A percentile compares a stretch with the other conserved stretches of the same genome.
phyloP scores from a whole-genome alignment of 2,888 invertebrate genomes.

The Seladonia tumulorum region DNA sequence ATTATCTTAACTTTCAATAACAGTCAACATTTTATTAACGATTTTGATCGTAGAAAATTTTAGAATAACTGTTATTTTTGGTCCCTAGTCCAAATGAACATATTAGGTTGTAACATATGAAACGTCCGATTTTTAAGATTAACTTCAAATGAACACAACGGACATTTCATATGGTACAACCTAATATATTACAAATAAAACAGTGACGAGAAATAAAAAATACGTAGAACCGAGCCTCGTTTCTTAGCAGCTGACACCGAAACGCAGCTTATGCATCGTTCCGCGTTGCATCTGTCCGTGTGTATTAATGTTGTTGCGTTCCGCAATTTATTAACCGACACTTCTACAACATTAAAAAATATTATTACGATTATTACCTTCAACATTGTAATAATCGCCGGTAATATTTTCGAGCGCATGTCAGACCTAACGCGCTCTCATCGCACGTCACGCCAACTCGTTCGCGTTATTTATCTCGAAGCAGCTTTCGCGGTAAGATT shows the following conservation, averaged over 20 bases:
- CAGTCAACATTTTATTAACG: no score
- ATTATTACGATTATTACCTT: not conserved
- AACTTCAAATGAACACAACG: no score
- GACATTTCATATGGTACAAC: no score
- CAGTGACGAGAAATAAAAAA: not conserved
- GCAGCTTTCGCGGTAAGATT: conserved; percentile 12
- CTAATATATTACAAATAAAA: no score
- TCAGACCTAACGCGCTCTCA: not conserved
- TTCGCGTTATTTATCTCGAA: conserved; percentile 19
- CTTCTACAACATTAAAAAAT: not conserved
- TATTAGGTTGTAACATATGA: no score
- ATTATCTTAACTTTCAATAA: no score
- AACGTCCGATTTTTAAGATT: no score
- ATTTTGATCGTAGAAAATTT: no score
- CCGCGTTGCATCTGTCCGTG: not conserved
- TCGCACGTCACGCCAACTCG: not conserved
- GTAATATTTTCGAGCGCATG: not conserved
- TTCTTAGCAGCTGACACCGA: not conserved
- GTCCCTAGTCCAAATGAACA: no score
- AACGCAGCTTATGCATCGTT: not conserved
- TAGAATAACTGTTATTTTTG: no score
- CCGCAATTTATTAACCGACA: not conserved
- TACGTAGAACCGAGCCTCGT: not conserved
- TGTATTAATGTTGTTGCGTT: not conserved
- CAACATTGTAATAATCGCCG: not conserved